A percentile compares a stretch with the other conserved stretches of the same genome.
These are phyloP conservation scores for Archaeoteleia sp. DNA, from an alignment of 2,888 invertebrate species.

Conservation along the genomic window DNA sequence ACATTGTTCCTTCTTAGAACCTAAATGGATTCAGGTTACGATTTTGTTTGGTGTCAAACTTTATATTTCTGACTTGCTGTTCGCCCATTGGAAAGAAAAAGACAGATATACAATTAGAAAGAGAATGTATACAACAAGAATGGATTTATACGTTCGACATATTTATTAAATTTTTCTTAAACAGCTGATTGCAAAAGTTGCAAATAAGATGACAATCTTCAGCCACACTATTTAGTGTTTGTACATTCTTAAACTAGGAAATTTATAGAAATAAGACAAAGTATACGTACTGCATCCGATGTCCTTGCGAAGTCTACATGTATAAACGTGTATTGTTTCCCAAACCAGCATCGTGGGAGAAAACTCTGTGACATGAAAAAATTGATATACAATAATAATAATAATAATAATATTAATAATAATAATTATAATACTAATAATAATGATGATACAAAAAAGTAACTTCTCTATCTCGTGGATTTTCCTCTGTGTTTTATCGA, in stretches of 20 bases:
- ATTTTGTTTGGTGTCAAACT: no score
- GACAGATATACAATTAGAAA: no score
- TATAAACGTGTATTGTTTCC: conserved; percentile 34
- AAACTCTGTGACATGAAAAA: conserved; percentile 26
- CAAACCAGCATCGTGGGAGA: conserved; percentile 26
- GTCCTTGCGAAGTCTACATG: conserved; percentile 48
- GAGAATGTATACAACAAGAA: no score
- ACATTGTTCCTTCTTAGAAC: no score
- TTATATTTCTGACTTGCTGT: no score
- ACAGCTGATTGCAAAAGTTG: no score
- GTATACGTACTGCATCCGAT: conserved; percentile 32
- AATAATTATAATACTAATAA: conserved; percentile 32
- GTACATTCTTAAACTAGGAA: conserved; percentile 18
- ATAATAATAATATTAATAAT: conserved; percentile 27
- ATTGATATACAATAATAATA: conserved; percentile 27
- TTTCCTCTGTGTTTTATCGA: conserved; percentile 44
- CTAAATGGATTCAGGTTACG: no score
- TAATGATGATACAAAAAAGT: conserved; percentile 19
- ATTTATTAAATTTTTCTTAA: no score
- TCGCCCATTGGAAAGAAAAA: no score
- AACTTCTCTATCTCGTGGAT: conserved; percentile 37
- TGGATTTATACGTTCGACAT: no score
- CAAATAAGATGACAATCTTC: no score
- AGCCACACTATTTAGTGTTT: conserved; percentile 30
- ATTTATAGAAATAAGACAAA: conserved; percentile 19